A percentile compares a stretch with the other conserved stretches of the same genome.
phyloP scores from a whole-genome alignment of 2,797 vertebrate genomes.

The Syngnathus rostellatus region DNA sequence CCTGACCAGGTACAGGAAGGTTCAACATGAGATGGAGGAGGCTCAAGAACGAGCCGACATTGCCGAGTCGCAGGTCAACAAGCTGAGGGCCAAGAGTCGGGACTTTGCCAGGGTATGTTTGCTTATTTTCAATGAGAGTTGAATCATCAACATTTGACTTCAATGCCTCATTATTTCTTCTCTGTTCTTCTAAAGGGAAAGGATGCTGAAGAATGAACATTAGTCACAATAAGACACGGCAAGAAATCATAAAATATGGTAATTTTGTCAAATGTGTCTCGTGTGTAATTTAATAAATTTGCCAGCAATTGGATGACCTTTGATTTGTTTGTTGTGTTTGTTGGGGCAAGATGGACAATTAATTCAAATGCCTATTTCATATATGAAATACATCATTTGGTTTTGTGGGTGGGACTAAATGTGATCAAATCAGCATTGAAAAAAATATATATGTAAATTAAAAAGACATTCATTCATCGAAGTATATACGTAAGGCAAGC shows the following conservation, averaged over 20 bases:
- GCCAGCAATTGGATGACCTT: constrained; percentile 13
- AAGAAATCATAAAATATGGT: constrained; percentile 63
- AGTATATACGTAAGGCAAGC: too few species aligned
- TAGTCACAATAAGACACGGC: constrained; percentile 14
- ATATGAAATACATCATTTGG: too few species aligned
- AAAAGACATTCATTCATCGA: too few species aligned
- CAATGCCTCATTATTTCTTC: constrained; percentile 9
- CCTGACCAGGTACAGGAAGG: constrained; percentile 78
- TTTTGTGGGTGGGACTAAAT: too few species aligned
- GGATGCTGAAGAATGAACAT: constrained; percentile 54
- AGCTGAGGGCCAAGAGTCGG: constrained; percentile 78
- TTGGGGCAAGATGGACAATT: not conserved
- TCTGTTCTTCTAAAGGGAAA: constrained; percentile 50
- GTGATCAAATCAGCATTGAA: too few species aligned
- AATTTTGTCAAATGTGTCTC: constrained; percentile 30
- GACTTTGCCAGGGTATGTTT: constrained; percentile 68
- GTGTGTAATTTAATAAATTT: constrained; percentile 46
- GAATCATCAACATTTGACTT: not conserved
- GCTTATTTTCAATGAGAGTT: not conserved
- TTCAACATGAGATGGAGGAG: constrained; percentile 83
- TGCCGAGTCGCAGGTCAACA: constrained; percentile 84
- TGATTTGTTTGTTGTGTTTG: not conserved
- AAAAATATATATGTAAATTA: too few species aligned
- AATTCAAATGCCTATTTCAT: too few species aligned
- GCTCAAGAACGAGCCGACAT: constrained; percentile 82